These are phyloP conservation scores for Drosophila ananassae DNA, from an alignment of 1,140 invertebrate species.

Conservation along the genomic window DNA sequence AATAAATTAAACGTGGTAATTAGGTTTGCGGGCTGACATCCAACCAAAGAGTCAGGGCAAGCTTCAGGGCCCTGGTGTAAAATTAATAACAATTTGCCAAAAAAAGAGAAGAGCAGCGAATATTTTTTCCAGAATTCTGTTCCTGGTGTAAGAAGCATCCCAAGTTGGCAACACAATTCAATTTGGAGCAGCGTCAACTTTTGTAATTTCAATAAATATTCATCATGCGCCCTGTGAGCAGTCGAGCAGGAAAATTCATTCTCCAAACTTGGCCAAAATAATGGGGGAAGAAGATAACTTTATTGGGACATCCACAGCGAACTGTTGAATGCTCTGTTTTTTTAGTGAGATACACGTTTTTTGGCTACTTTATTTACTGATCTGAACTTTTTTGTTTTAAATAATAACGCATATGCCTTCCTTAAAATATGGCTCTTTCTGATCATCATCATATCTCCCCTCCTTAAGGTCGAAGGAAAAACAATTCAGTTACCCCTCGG, in stretches of 20 bases:
- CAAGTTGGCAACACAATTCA: slow-evolving; percentile 81
- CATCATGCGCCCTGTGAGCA: slow-evolving; percentile 74
- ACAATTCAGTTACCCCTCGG: slow-evolving; percentile 14
- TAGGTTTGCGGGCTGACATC: slow-evolving; percentile 48
- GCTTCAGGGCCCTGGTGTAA: slow-evolving; percentile 56
- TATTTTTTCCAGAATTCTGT: slow-evolving; percentile 12
- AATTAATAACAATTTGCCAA: slow-evolving; percentile 81
- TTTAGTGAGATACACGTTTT: background rate
- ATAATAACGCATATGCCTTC: background rate
- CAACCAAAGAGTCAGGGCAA: slow-evolving; percentile 1
- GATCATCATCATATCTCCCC: slow-evolving; percentile 4
- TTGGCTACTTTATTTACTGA: background rate
- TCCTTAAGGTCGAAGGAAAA: slow-evolving; percentile 14
- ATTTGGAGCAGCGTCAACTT: slow-evolving; percentile 74
- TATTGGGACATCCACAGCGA: background rate
- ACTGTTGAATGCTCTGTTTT: background rate
- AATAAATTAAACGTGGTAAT: slow-evolving; percentile 73
- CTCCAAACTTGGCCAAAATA: slow-evolving; percentile 57
- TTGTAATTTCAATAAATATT: slow-evolving; percentile 83
- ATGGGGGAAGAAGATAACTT: background rate
- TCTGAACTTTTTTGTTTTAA: background rate
- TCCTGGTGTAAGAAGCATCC: slow-evolving; percentile 43
- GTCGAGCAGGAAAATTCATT: slow-evolving; percentile 61
- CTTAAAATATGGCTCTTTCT: background rate
- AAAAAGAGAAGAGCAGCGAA: slow-evolving; percentile 19